These are phyloP conservation scores for Priapulus caudatus DNA, from an alignment of 2,888 invertebrate genomes.

Conservation along the genomic window DNA sequence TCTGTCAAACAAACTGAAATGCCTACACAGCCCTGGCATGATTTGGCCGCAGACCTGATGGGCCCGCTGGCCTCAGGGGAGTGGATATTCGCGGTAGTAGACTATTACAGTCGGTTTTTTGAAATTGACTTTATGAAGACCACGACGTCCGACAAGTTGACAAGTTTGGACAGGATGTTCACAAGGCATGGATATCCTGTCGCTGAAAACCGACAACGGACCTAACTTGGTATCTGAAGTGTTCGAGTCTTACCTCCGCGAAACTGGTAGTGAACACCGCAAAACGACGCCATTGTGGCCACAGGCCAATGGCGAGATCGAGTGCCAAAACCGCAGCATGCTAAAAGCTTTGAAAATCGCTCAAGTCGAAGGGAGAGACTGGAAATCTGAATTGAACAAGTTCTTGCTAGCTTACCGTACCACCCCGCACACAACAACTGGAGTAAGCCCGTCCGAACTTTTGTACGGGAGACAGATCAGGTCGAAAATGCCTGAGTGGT, in stretches of 20 bases:
- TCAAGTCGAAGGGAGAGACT: background rate
- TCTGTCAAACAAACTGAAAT: no score
- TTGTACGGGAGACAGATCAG: background rate
- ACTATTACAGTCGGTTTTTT: background rate
- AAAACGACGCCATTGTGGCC: background rate
- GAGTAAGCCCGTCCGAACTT: background rate
- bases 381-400: background rate
- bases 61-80: background rate
- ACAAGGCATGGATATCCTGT: background rate
- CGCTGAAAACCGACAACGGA: background rate
- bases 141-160: background rate
- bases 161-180: no score
- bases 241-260: background rate
- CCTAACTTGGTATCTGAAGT: background rate
- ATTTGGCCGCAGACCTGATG: background rate
- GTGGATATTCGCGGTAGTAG: background rate
- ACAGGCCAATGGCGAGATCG: conserved; percentile 1
- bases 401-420: conserved; percentile 3
- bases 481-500: background rate
- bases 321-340: background rate
- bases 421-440: background rate
- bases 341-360: background rate
- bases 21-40: background rate
- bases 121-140: background rate
- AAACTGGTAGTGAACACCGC: background rate